Base-by-base conservation (phyloP, 2,797 vertebrate species). In the Synaphobranchus kaupii region DNA sequence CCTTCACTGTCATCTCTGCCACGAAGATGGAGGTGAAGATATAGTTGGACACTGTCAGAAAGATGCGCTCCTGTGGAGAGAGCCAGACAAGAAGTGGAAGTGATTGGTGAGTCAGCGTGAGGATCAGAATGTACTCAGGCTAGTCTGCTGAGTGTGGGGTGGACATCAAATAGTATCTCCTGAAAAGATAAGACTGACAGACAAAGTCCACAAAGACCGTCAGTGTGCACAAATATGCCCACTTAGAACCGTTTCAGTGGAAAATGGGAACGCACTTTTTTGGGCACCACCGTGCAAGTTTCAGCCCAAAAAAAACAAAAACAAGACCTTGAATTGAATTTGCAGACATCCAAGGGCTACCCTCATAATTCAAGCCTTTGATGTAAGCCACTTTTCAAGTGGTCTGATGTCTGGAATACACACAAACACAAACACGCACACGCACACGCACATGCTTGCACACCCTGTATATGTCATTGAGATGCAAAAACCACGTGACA, bases 1-100 rank as follows among this genome's bases (percentile, higher is more conserved):
- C 98, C 98, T 99, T 99, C 91, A 99, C 95, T 71, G 97, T 96
- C 98, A 99, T 99, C 94, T 99, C 98, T 47, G 97, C 92, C 94
- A 99, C 96, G 91, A 99, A 99, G 93, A 99, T 98, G 0, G 96
- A 97, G 0, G 98, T 99, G 94, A 99, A 99, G 95, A 99, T 98
- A 94, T 99, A 99, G 95, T 99, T 99, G 94, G 98, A 98, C 90
- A 99, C 91, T 0, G 97, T 98, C 60, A 99, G 96, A 94, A 99
- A 99, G 94, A 99, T 97, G 89, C 98, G 96, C 90, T 99, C 98
- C 98, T 99, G 92, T 52, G 58, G 92, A 91, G 20, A 81, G 66
- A 91, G 80, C 50, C 58, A 91, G 88, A 91, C 48, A 86, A 90
- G 85, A 84, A 89, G 58, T 44, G 86, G 84, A 90, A 87, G 86